Evolutionary conservation across 2,797 vertebrate species (phyloP).

Genomic region (Serranus cabrilla): DNA sequence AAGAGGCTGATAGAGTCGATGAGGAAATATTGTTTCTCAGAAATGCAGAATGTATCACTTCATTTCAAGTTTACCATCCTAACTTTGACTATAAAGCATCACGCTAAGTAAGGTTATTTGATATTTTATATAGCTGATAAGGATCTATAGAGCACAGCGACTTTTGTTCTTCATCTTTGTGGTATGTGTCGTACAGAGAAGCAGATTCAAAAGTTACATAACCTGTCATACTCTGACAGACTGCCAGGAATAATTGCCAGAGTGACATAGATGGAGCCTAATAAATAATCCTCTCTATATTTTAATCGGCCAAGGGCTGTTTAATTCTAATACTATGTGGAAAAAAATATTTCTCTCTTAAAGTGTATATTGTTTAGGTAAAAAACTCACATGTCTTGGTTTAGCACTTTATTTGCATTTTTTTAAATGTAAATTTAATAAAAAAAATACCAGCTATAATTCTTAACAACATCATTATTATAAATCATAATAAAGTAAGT

Average conservation of each 20-base stretch:
- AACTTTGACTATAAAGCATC: background rate
- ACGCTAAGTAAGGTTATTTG: background rate
- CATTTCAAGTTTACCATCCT: background rate
- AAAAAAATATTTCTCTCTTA: background rate
- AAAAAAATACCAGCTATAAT: background rate
- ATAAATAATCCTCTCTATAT: constrained; percentile 45
- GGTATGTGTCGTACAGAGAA: constrained; percentile 28
- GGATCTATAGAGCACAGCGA: background rate
- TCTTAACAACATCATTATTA: background rate
- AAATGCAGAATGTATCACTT: background rate
- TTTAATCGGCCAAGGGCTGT: constrained; percentile 28
- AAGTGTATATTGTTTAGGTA: background rate
- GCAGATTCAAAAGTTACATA: constrained; percentile 51
- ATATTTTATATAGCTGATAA: constrained; percentile 1
- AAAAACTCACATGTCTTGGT: background rate
- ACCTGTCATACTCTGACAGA: constrained; percentile 30
- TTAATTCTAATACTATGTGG: constrained; percentile 17
- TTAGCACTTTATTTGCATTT: background rate
- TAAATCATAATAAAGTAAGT: constrained; percentile 6
- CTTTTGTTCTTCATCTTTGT: constrained; percentile 31
- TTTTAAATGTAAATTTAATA: background rate
- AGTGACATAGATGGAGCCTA: constrained; percentile 9
- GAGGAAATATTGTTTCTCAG: background rate
- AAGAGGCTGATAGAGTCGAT: background rate
- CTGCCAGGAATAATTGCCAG: constrained; percentile 32